Evolutionary conservation across 2,113 vertebrate species (phyloP), one percentile per base, ranked within the genome.

Genomic region (Plotosus lineatus): DNA sequence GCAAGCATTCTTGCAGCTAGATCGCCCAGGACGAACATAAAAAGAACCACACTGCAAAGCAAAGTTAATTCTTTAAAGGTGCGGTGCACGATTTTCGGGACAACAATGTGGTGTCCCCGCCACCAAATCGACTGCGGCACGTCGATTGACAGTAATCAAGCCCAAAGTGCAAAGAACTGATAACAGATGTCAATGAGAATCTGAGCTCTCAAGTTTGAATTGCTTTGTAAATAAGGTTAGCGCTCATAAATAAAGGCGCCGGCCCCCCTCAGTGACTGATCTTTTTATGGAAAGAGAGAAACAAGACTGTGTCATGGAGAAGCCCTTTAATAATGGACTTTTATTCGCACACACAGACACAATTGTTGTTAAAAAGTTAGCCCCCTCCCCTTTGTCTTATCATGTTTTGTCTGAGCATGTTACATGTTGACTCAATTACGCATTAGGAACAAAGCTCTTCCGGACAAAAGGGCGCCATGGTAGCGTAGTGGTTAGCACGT

Each of bases 61-160:
- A 21, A 15, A 51, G 55, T 31, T 61, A 63, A 74, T 63, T 73
- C 31, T 50, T 80, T 61, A 63, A 74, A 63, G 69, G 55, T 80
- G 79, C n/a, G 6, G 10, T n/a, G 12, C 23, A 31, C 42, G 63
- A 26, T 56, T 42, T 58, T 26, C 3, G 33, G 21, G 33, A 26
- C 40, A 51, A 23, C 78, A 61, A 38, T 36, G 28, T 28, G 42
- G 42, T 60, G 56, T 36, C 40, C 28, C 11, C 9, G 38, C 17
- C 53, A 72, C 38, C 55, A 28, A 19, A 73, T 36, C 2, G 11
- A 21, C 65, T 33, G 23, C 48, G 21, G 28, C 46, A 40, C 40
- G 44, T 53, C 21, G 19, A 58, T 14, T 58, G 26, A 42, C 19
- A 56, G 56, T 40, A 53, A 72, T 31, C 19, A 50, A 78, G 44